Percentiles rank a stretch among this genome's conserved stretches.
Conservation (phyloP, 2,888 invertebrate genomes). For the Callyntrura guangdongensis region DNA sequence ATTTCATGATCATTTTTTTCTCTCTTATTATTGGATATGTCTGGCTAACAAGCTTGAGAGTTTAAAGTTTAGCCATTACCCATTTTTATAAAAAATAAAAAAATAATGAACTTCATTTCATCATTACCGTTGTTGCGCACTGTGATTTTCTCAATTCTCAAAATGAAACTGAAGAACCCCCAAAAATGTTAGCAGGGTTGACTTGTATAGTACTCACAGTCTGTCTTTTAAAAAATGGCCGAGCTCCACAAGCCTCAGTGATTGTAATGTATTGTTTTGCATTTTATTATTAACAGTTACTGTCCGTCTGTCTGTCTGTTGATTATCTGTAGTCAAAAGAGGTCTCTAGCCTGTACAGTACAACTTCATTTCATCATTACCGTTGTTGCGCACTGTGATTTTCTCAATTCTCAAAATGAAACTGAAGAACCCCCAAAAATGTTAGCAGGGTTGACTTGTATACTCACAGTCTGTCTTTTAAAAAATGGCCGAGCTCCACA, state of each 20-base stretch:
- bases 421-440: background rate
- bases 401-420: background rate
- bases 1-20: constrained; percentile 58
- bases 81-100: constrained; percentile 20
- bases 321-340: too few relatives aligned
- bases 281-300: too few relatives aligned
- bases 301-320: too few relatives aligned
- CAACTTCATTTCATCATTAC: constrained; percentile 25
- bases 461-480: too few relatives aligned
- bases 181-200: too few relatives aligned
- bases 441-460: too few relatives aligned
- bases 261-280: too few relatives aligned
- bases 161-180: background rate
- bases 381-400: background rate
- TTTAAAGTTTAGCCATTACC: constrained; percentile 24
- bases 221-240: too few relatives aligned
- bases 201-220: too few relatives aligned
- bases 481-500: too few relatives aligned
- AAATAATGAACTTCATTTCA: constrained; percentile 32
- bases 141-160: background rate
- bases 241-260: too few relatives aligned
- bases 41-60: constrained; percentile 40
- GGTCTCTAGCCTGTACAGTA: too few relatives aligned
- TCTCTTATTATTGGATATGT: constrained; percentile 5
- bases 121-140: background rate